Conservation (phyloP, 1,140 invertebrate genomes). For the Belonocnema kinseyi region DNA sequence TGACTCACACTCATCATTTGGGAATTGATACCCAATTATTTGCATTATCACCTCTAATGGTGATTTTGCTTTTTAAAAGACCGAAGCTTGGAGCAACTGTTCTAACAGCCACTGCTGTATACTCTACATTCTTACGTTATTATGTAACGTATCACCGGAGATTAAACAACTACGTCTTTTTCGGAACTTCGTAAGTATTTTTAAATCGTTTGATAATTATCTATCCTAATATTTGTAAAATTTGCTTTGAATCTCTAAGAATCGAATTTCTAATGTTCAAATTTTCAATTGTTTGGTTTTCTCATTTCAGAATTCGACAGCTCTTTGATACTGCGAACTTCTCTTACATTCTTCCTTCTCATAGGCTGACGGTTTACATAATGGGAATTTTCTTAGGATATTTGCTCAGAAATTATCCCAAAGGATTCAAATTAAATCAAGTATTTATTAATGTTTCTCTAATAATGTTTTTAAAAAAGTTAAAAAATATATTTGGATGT, state of each 20-base stretch:
- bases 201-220: not conserved
- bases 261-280: not conserved
- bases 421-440: constrained; percentile 70
- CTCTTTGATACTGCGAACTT: constrained; percentile 81
- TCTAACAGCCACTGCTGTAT: constrained; percentile 74
- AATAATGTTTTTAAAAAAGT: no score
- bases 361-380: constrained; percentile 82
- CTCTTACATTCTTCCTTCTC: constrained; percentile 83
- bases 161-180: constrained; percentile 84
- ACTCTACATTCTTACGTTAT: constrained; percentile 81
- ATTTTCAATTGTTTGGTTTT: constrained; percentile 32
- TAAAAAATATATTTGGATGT: no score
- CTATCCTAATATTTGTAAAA: not conserved
- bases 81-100: constrained; percentile 77
- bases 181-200: constrained; percentile 83
- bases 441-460: constrained; percentile 50
- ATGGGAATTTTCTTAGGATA: constrained; percentile 82
- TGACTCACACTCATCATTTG: constrained; percentile 84
- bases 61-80: constrained; percentile 81
- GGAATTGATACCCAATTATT: constrained; percentile 92
- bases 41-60: constrained; percentile 82
- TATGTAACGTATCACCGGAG: constrained; percentile 80
- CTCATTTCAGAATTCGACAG: constrained; percentile 77
- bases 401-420: constrained; percentile 75
- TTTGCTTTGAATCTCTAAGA: not conserved